phyloP scores from a whole-genome alignment of 2,888 invertebrate species.

The Mesochorus sp. region DNA sequence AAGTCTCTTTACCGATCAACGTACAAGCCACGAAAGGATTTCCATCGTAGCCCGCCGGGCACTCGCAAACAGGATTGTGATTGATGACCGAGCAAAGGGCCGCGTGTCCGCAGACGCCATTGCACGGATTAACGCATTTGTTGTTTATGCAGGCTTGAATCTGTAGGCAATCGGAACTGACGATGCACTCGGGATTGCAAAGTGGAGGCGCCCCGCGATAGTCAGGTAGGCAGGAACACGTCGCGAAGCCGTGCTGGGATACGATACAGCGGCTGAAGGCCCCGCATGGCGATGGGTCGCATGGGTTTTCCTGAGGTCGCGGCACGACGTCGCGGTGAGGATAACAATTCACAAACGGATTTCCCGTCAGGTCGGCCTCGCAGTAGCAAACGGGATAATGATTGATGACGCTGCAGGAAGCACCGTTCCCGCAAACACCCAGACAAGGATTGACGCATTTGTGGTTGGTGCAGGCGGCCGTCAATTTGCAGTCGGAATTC shows the following conservation, averaged over 20 bases:
- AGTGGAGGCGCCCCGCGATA: conserved; percentile 91
- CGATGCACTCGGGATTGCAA: conserved; percentile 93
- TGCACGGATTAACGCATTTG: conserved; percentile 92
- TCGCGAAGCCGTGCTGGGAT: conserved; percentile 69
- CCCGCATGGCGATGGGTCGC: conserved; percentile 86
- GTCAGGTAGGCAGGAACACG: conserved; percentile 90
- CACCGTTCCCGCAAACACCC: conserved; percentile 88
- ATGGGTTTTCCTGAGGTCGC: conserved; percentile 83
- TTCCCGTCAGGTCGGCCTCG: conserved; percentile 84
- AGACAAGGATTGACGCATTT: conserved; percentile 89
- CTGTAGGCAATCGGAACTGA: conserved; percentile 91
- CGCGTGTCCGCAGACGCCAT: conserved; percentile 90
- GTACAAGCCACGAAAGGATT: conserved; percentile 91
- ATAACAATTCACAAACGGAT: conserved; percentile 87
- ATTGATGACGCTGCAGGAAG: conserved; percentile 89
- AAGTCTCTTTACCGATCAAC: conserved; percentile 61
- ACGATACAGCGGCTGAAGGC: conserved; percentile 93
- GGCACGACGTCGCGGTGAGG: conserved; percentile 78
- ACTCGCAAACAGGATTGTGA: conserved; percentile 93
- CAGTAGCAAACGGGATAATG: conserved; percentile 92
- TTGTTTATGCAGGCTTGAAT: conserved; percentile 91
- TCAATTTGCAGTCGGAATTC: conserved; percentile 85
- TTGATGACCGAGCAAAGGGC: conserved; percentile 91
- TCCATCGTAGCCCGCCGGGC: conserved; percentile 88
- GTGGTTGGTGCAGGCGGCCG: conserved; percentile 82